A percentile compares a stretch with the other conserved stretches of the same genome.
phyloP scores from a whole-genome alignment of 2,113 vertebrate genomes.

The sheep (Ovis aries) region ARS-UI_Ramb_v3.0 NC_056054.1:231930001-231930500 shows the following conservation, averaged over 20 bases:
- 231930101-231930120: neutral
- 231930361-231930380: neutral
- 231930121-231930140: neutral
- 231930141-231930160: neutral
- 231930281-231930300: neutral
- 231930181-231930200: neutral
- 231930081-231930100: neutral
- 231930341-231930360: neutral
- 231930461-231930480: neutral
- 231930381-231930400: neutral
- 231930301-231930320: neutral
- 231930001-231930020: neutral
- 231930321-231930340: neutral
- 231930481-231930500: neutral
- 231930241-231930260: neutral
- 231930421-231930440: neutral
- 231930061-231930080: neutral
- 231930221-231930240: neutral
- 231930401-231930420: neutral
- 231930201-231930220: fast-evolving
- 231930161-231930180: neutral
- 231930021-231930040: neutral
- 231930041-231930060: neutral
- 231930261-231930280: neutral
- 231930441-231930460: neutral